Base-by-base conservation (phyloP, 2,888 invertebrate genomes). In the Tetranychus piercei region DNA sequence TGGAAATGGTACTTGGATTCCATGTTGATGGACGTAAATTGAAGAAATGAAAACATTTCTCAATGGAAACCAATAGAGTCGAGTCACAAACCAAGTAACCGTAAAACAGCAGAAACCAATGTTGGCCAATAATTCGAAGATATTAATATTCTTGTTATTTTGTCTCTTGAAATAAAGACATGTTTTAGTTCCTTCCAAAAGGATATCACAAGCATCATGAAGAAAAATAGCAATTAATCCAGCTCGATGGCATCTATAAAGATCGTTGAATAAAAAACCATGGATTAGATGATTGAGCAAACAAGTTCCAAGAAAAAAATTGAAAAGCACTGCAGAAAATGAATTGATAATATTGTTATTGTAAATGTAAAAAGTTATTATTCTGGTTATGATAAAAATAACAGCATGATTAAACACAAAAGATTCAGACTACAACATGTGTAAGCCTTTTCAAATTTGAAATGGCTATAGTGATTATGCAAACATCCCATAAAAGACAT, bases 21-120 rank as follows among this genome's bases (percentile, higher is more conserved):
- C 74, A 71, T 74, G 66, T 71, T 76, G 74, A 71, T 79, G 74
- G 11, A 80, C 77, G 44, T 79, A 79, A 64, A 80, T 75, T 55
- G 79, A 79, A 15, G 80, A 76, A 11, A 80, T 75, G 73, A 80
- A 80, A 23, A 82, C 76, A n/a, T 81, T 80, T 77, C 81, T 81
- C 74, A 82, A 75, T 6, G 82, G 82, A 77, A 80, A 82, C 80
- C 80, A 81, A 77, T 82, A 82, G 3, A 82, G 79, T 64, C 82
- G 79, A 74, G 79, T 79, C 6, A 80, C 73, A 76, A 79, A 80
- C 80, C 80, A 80, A 71, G 78, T 77, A 70, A 79, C 73, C 15
- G 80, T 77, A 74, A 80, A 80, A n/a, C 75, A 66, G 15, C 77
- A 73, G 75, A 80, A 80, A 7, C 79, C 78, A 74, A 77, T 73